These are phyloP conservation scores for Aphelinus atriplicis DNA, from an alignment of 1,140 invertebrate genomes.

Conservation along the genomic window DNA sequence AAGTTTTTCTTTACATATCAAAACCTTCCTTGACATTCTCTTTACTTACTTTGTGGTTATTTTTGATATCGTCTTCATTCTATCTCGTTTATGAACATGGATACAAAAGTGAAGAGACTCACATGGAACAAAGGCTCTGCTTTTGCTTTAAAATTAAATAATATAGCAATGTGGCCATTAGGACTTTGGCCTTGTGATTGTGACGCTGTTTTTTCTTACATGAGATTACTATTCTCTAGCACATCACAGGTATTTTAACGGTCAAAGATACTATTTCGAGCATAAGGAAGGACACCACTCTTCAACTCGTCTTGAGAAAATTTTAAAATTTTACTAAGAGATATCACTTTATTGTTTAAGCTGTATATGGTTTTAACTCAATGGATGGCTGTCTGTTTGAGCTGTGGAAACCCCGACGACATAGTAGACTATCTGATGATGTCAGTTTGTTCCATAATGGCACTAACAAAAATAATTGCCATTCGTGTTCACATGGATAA, in stretches of 20 bases:
- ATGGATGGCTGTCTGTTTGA: not conserved
- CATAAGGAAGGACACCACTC: not conserved
- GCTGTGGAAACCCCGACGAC: not conserved
- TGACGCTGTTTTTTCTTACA: conserved; percentile 11
- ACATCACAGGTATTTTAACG: conserved; percentile 13
- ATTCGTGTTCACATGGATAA: conserved; percentile 11
- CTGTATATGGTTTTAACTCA: conserved; percentile 5
- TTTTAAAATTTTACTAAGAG: not conserved
- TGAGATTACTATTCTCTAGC: not conserved
- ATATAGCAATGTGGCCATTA: conserved; percentile 9
- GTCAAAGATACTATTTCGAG: not conserved
- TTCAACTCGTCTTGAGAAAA: not conserved
- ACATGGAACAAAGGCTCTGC: conserved; percentile 15
- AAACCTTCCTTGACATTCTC: too few relatives aligned
- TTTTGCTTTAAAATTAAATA: conserved; percentile 4
- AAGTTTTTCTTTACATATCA: not conserved
- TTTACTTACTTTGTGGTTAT: not conserved
- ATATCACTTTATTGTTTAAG: conserved; percentile 12
- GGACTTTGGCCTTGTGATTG: conserved; percentile 11
- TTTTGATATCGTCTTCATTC: not conserved
- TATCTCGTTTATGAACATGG: not conserved
- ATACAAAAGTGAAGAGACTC: not conserved
- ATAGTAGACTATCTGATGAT: conserved; percentile 4
- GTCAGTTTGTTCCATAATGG: not conserved
- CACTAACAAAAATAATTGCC: conserved; percentile 7